Percentiles rank a stretch among this genome's conserved stretches.
Evolutionary conservation across 1,140 invertebrate species (phyloP).

Genomic region (Sitophilus oryzae): DNA sequence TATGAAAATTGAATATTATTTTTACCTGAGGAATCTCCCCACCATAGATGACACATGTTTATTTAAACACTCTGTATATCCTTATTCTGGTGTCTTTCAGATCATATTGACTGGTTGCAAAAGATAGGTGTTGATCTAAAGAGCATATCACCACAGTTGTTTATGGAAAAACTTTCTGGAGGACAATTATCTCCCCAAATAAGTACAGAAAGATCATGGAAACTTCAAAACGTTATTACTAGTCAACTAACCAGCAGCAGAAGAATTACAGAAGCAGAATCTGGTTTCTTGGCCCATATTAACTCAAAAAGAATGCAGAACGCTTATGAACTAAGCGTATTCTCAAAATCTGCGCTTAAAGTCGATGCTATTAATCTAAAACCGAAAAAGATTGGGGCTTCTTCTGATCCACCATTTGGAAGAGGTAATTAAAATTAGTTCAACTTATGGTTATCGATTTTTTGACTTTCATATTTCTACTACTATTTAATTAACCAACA

Average conservation of each 20-base stretch:
- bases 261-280: slow-evolving; percentile 62
- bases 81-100: slow-evolving; percentile 48
- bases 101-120: slow-evolving; percentile 78
- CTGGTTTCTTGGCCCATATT: slow-evolving; percentile 73
- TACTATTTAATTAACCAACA: too few relatives aligned
- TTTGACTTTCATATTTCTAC: too few relatives aligned
- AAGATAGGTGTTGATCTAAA: slow-evolving; percentile 81
- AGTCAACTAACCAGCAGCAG: slow-evolving; percentile 47
- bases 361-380: slow-evolving; percentile 66
- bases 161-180: slow-evolving; percentile 57
- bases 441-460: too few relatives aligned
- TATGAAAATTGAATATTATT: too few relatives aligned
- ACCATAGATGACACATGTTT: too few relatives aligned
- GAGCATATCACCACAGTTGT: slow-evolving; percentile 79
- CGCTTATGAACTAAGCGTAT: slow-evolving; percentile 63
- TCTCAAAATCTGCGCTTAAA: slow-evolving; percentile 66
- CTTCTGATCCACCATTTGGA: slow-evolving; percentile 83
- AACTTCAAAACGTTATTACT: slow-evolving; percentile 47
- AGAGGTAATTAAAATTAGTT: slow-evolving; percentile 52
- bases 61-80: neutral
- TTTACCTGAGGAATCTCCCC: too few relatives aligned
- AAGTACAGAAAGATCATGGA: slow-evolving; percentile 54
- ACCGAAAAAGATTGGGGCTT: slow-evolving; percentile 64
- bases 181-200: slow-evolving; percentile 55
- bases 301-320: slow-evolving; percentile 67